Evolutionary conservation across 2,113 vertebrate genomes (phyloP).

Genomic region (Planiliza haematocheilus): DNA sequence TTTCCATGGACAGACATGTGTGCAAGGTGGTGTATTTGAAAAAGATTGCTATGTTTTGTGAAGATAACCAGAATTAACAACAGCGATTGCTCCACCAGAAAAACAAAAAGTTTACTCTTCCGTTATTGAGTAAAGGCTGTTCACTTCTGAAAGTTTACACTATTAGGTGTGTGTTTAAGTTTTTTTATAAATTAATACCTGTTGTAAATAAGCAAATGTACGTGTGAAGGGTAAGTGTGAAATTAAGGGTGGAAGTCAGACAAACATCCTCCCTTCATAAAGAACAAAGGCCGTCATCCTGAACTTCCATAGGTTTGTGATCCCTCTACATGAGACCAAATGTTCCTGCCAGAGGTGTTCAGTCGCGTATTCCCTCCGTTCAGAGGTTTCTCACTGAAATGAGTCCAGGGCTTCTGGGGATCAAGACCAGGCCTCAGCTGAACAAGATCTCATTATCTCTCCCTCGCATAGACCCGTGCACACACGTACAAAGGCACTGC

Average conservation of each 20-base stretch:
- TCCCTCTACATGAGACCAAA: slow-evolving; percentile 38
- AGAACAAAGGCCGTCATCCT: slow-evolving; percentile 43
- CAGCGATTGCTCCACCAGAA: too few relatives aligned
- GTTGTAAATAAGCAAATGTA: too few relatives aligned
- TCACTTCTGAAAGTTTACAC: too few relatives aligned
- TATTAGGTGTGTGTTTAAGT: too few relatives aligned
- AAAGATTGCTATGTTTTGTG: too few relatives aligned
- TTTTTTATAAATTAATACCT: too few relatives aligned
- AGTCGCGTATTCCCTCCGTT: slow-evolving; percentile 55
- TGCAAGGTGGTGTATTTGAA: too few relatives aligned
- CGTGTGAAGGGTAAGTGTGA: too few relatives aligned
- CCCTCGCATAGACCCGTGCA: slow-evolving; percentile 51
- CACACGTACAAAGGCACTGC: slow-evolving; percentile 37
- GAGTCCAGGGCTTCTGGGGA: slow-evolving; percentile 83
- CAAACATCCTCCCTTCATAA: slow-evolving; percentile 9
- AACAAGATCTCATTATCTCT: slow-evolving; percentile 81
- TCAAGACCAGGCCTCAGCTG: slow-evolving; percentile 79
- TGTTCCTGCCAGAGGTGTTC: slow-evolving; percentile 70
- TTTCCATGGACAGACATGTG: neutral
- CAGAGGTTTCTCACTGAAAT: slow-evolving; percentile 77
- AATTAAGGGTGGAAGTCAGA: neutral
- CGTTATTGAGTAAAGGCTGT: too few relatives aligned
- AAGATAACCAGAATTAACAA: too few relatives aligned
- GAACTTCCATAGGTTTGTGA: slow-evolving; percentile 39
- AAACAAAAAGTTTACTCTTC: too few relatives aligned